Percentiles rank a stretch among this genome's conserved stretches.
Evolutionary conservation across 2,797 vertebrate genomes (phyloP).

Genomic region (Acanthopagrus latus): DNA sequence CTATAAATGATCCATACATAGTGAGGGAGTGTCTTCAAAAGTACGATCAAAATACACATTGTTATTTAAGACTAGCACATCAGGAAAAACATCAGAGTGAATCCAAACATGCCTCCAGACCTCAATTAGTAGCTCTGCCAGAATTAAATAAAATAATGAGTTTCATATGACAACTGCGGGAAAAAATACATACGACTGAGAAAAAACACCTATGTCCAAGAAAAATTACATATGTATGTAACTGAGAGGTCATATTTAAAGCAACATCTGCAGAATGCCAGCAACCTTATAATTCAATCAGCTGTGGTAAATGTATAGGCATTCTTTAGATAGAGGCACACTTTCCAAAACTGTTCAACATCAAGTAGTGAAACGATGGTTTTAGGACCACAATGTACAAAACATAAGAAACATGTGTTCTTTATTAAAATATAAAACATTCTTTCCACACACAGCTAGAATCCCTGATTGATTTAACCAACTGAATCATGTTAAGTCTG

Average conservation of each 20-base stretch:
- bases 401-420: background rate
- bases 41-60: constrained; percentile 16
- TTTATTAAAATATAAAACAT: background rate
- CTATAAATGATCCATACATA: constrained; percentile 33
- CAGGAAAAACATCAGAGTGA: constrained; percentile 24
- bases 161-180: background rate
- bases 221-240: background rate
- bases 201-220: too few relatives aligned
- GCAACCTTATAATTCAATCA: background rate
- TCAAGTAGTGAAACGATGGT: background rate
- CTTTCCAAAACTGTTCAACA: background rate
- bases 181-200: background rate
- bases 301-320: background rate
- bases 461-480: background rate
- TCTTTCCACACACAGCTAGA: background rate
- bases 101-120: background rate
- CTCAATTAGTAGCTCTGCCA: constrained; percentile 28
- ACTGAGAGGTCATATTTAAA: constrained; percentile 10
- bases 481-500: background rate
- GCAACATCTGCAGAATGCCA: constrained; percentile 2
- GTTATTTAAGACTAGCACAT: constrained; percentile 20
- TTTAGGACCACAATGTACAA: background rate
- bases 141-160: constrained; percentile 22
- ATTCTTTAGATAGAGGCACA: background rate
- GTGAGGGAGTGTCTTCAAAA: constrained; percentile 14